Conservation (phyloP, 2,113 vertebrate species). For the Amazona vittata region DNA sequence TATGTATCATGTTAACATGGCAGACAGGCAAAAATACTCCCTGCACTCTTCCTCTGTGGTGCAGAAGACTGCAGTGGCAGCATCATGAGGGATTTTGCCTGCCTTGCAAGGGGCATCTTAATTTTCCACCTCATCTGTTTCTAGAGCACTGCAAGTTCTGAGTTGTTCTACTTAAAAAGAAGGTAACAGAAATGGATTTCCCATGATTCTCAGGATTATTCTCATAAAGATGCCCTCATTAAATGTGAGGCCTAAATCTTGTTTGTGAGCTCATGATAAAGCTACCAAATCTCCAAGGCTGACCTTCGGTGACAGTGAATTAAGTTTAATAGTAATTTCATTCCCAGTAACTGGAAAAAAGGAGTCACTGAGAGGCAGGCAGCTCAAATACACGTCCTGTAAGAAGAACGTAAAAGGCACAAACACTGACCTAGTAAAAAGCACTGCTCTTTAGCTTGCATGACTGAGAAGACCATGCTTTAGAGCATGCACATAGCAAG, state of each 20-base stretch:
- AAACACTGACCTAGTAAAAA: not conserved
- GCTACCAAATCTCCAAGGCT: not conserved
- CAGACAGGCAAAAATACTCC: not conserved
- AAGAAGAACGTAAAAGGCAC: not conserved
- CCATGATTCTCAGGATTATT: not conserved
- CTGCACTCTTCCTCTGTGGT: not conserved
- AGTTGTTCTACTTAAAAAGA: not conserved
- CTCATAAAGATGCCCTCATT: not conserved
- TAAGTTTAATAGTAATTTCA: not conserved
- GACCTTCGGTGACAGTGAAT: not conserved
- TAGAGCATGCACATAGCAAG: not conserved
- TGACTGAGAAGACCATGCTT: not conserved
- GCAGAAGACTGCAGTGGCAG: fast-evolving
- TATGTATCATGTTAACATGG: not conserved
- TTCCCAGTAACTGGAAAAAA: not conserved
- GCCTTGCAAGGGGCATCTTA: not conserved
- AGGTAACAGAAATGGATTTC: not conserved
- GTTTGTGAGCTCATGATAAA: not conserved
- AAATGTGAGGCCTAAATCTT: not conserved
- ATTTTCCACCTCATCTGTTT: not conserved
- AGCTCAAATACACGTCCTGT: fast-evolving
- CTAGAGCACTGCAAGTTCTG: not conserved
- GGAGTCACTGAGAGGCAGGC: not conserved
- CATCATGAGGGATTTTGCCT: not conserved
- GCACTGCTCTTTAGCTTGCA: not conserved